phyloP scores from a whole-genome alignment of 2,113 vertebrate genomes.

The Alethe castanea region DNA sequence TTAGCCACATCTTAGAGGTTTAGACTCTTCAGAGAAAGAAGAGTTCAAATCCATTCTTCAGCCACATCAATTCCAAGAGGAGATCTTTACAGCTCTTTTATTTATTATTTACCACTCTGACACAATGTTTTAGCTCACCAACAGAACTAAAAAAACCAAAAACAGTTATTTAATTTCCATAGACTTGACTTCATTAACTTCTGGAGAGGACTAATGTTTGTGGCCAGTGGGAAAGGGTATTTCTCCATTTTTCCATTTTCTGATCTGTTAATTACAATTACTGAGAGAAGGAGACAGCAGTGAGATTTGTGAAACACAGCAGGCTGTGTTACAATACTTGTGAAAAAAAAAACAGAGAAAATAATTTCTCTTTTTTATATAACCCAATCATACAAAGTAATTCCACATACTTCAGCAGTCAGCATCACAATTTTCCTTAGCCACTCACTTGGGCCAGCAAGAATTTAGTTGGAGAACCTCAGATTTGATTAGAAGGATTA shows the following conservation, averaged over 20 bases:
- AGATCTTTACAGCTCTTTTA: background rate
- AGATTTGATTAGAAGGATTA: background rate
- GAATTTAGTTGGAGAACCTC: background rate
- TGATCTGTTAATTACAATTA: constrained; percentile 1
- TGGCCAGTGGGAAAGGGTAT: background rate
- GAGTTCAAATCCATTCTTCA: background rate
- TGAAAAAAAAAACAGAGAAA: background rate
- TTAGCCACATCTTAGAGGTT: background rate
- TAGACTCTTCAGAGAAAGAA: background rate
- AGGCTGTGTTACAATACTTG: background rate
- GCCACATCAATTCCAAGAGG: background rate
- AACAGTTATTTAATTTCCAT: background rate
- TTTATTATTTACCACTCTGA: background rate
- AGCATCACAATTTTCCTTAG: background rate
- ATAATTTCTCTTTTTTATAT: background rate
- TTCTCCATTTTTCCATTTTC: constrained; percentile 50
- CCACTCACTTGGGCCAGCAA: background rate
- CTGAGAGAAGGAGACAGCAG: background rate
- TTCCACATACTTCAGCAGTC: background rate
- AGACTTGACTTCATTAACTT: background rate
- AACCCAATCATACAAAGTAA: background rate
- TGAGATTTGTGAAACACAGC: background rate
- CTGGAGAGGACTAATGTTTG: background rate
- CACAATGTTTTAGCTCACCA: background rate
- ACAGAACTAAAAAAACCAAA: background rate